Percentiles rank a stretch among this genome's conserved stretches.
These are phyloP conservation scores for Ethmia dodecea DNA, from an alignment of 2,888 invertebrate species.

Conservation along the genomic window DNA sequence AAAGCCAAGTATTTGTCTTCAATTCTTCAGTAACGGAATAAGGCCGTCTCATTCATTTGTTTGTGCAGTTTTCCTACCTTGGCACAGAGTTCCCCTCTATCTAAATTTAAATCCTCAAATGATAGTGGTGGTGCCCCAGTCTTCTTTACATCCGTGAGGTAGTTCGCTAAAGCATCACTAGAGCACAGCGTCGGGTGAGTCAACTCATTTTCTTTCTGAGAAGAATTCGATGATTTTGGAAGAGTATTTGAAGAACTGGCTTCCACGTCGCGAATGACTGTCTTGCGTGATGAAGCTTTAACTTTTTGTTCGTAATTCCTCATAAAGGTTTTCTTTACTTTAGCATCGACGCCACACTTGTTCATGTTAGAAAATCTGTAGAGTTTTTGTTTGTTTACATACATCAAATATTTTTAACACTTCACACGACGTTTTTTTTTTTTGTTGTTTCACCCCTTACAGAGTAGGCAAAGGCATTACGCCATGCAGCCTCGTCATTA, in stretches of 20 bases:
- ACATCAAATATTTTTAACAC: neutral
- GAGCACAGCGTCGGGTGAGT: conserved; percentile 54
- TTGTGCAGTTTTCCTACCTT: conserved; percentile 41
- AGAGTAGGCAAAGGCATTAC: too few species aligned
- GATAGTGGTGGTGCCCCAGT: conserved; percentile 27
- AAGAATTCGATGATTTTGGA: conserved; percentile 15
- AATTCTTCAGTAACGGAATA: too few species aligned
- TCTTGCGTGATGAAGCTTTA: conserved; percentile 26
- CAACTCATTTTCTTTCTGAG: conserved; percentile 37
- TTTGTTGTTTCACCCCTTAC: neutral
- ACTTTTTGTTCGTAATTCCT: conserved; percentile 51
- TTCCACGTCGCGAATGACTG: conserved; percentile 36
- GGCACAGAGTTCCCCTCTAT: conserved; percentile 33
- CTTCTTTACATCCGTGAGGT: conserved; percentile 45
- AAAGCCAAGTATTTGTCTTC: too few species aligned
- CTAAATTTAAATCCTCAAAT: conserved; percentile 35
- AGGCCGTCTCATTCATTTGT: too few species aligned
- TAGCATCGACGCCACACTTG: conserved; percentile 43
- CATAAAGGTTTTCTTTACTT: conserved; percentile 60
- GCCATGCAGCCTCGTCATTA: too few species aligned
- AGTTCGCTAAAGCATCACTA: conserved; percentile 53
- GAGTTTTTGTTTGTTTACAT: neutral
- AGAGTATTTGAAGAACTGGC: conserved; percentile 26
- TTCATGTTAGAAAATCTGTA: conserved; percentile 30
- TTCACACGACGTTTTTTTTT: neutral